Base-by-base conservation (phyloP, 2,888 invertebrate species). In the Tethea ocularis region DNA sequence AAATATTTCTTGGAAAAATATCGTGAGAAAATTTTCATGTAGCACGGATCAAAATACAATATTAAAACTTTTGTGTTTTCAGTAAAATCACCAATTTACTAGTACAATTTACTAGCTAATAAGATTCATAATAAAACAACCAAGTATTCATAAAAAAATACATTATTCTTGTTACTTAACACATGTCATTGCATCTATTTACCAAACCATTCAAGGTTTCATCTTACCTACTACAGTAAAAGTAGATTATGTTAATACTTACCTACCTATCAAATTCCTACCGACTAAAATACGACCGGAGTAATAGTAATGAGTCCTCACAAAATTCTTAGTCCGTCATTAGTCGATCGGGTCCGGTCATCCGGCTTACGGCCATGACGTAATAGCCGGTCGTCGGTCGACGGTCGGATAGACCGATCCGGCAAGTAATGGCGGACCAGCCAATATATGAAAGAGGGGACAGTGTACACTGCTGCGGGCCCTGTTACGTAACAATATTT, bases 371-470 rank as follows among this genome's bases (percentile, higher is more conserved):
- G 76, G 72, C 71, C 71, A 66, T 73, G 67, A 54, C 53, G 69
- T 72, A 77, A 78, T 76, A 72, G 33, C 33, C 54, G 46, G 76
- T 70, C 63, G 75, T 70, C 63, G 75, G 77, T 62, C 73, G 71
- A 72, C 69, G 75, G 65, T 78, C 63, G 78, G 76, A 86, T 82
- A 77, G 75, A 73, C 75, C 74, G 79, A 78, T 74, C 76, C 77
- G 74, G 68, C 65, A 63, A 62, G 79, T 86, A 82, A 88, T 84
- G 77, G 82, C 79, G 75, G 82, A 68, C 75, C 80, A 72, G 75
- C 82, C 83, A 86, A 87, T 89, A 88, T 86, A 80, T 77, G 80
- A 75, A 78, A 80, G 77, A 78, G 71, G 69, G 71, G 66, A 61
- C 62, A 65, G 61, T 62, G 78, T 80, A 82, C 81, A 79, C 77